phyloP scores from a whole-genome alignment of 2,888 invertebrate genomes.

The Polydrusus pterygomalis region DNA sequence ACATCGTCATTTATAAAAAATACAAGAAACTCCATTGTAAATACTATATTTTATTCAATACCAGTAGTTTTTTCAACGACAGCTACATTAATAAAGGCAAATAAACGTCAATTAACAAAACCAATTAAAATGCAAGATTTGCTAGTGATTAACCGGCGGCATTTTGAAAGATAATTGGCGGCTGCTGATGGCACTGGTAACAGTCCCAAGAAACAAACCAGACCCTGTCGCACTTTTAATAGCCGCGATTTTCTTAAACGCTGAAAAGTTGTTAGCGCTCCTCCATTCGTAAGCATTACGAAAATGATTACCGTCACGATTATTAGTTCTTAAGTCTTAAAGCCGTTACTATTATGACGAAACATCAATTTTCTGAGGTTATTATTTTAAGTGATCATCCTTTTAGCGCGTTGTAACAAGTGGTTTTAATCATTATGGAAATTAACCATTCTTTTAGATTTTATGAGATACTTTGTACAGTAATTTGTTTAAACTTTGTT shows the following conservation, averaged over 20 bases:
- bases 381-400: slow-evolving; percentile 44
- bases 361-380: slow-evolving; percentile 51
- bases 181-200: slow-evolving; percentile 56
- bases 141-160: slow-evolving; percentile 69
- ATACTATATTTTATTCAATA: slow-evolving; percentile 26
- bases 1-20: background rate
- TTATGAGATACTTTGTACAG: slow-evolving; percentile 2
- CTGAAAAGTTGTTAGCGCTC: slow-evolving; percentile 58
- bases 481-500: background rate
- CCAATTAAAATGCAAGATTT: slow-evolving; percentile 70
- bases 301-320: slow-evolving; percentile 53
- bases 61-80: slow-evolving; percentile 50
- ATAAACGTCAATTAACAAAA: slow-evolving; percentile 70
- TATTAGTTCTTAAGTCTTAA: slow-evolving; percentile 52
- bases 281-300: slow-evolving; percentile 50
- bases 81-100: slow-evolving; percentile 64
- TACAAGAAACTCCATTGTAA: background rate
- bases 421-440: slow-evolving; percentile 28
- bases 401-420: slow-evolving; percentile 26
- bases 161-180: slow-evolving; percentile 68
- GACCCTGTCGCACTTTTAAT: slow-evolving; percentile 70
- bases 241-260: slow-evolving; percentile 72
- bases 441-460: slow-evolving; percentile 35
- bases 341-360: slow-evolving; percentile 49
- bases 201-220: slow-evolving; percentile 61